Percentiles rank a stretch among this genome's conserved stretches.
These are phyloP conservation scores for Drosophila mimica DNA, from an alignment of 2,888 invertebrate genomes.

Conservation along the genomic window DNA sequence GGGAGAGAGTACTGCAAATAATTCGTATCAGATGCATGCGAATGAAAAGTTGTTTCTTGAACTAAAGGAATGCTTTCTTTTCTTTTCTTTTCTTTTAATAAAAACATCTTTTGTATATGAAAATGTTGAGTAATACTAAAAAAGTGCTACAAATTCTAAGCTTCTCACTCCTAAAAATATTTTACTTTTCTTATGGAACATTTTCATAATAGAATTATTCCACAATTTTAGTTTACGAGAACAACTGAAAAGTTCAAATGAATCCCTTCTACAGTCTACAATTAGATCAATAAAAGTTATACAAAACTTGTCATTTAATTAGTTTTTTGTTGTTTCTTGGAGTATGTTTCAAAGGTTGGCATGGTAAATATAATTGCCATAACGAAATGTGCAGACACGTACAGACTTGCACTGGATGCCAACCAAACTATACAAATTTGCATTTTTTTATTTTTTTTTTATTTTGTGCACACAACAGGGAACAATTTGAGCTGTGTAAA, in stretches of 20 bases:
- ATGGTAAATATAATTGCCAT: constrained; percentile 7
- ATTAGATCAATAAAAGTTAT: background rate
- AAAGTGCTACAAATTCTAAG: background rate
- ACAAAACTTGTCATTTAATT: background rate
- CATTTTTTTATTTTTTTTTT: constrained; percentile 8
- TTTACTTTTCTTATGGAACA: background rate
- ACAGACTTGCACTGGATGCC: background rate
- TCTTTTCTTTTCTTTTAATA: background rate
- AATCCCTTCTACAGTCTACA: background rate
- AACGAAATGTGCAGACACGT: constrained; percentile 28
- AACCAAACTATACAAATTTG: constrained; percentile 18
- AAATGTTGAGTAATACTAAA: background rate
- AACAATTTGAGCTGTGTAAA: constrained; percentile 21
- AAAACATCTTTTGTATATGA: background rate
- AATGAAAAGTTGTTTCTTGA: constrained; percentile 1
- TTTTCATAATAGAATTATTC: background rate
- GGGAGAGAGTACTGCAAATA: background rate
- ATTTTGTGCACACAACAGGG: constrained; percentile 3
- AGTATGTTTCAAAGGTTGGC: background rate
- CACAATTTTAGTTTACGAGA: background rate
- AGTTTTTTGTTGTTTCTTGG: background rate
- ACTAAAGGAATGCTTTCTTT: background rate
- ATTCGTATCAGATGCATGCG: background rate
- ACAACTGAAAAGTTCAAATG: background rate
- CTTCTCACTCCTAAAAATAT: too few relatives aligned